Base-by-base conservation (phyloP, 2,888 invertebrate genomes). In the Lycocerus yunnanus region DNA sequence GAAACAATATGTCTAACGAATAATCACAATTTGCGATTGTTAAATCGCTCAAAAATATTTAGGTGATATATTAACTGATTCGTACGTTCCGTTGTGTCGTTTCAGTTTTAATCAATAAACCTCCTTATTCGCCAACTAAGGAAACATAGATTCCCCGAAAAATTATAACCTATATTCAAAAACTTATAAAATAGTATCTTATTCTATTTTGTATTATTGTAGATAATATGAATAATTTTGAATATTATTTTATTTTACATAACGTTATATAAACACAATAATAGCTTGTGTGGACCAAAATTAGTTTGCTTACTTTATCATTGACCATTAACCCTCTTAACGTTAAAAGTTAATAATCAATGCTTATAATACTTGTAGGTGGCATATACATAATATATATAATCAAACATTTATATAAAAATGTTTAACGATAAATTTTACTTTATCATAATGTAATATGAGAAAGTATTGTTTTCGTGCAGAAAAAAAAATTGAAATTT, bases 71-170 rank as follows among this genome's bases (percentile, higher is more conserved):
- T 43, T 43, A 43, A 43, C 43, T n/a, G 43, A n/a, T 43, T 43
- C 43, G 43, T 43, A 43, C 43, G 43, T 43, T 43, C 43, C 43
- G 43, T 43, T 43, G 43, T 43, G 43, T 43, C 43, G 43, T 85
- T 86, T 86, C 84, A 83, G 84, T 85, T 86, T 85, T 84, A 86
- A 86, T 86, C 86, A 85, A 86, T 86, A 86, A 83, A 82, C 78
- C 77, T 84, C 80, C 82, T 84, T 85, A 84, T 85, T 85, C 82
- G 82, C 86, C 86, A 86, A 86, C 86, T 84, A 85, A 86, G 85
- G 83, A 86, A 86, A 85, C 84, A 84, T 84, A 84, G 81, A 84
- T 85, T 84, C 85, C 86, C 86, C 83, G 71, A 68, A 43, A 58
- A 15, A 60, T 63, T 58, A 24, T 21, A 66, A 61, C 21, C 11